These are phyloP conservation scores for Eretmochelys imbricata DNA, from an alignment of 2,113 vertebrate species.

Conservation along the genomic window DNA sequence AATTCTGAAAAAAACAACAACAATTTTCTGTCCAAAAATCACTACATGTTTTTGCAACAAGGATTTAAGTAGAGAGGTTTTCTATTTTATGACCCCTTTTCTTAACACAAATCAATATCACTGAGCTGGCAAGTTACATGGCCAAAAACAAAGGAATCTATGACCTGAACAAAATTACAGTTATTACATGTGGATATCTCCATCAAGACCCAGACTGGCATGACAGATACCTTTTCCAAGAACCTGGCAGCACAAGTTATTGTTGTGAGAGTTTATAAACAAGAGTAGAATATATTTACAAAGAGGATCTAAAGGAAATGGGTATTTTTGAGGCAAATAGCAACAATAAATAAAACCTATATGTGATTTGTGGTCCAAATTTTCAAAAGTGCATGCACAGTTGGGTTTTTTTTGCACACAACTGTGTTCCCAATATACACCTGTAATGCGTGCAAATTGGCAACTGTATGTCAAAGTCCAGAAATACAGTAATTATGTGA, in stretches of 20 bases:
- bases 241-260: neutral
- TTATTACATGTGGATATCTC: neutral
- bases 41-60: neutral
- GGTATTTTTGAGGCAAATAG: neutral
- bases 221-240: accelerated
- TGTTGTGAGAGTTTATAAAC: neutral
- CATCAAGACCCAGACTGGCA: neutral
- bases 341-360: neutral
- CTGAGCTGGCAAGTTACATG: neutral
- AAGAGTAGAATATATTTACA: neutral
- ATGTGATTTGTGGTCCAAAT: neutral
- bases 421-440: neutral
- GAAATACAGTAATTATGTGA: slow-evolving; percentile 60
- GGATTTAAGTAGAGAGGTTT: neutral
- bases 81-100: neutral
- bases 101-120: neutral
- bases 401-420: neutral
- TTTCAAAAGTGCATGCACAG: neutral
- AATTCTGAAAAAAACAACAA: neutral
- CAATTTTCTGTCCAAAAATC: neutral
- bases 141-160: slow-evolving; percentile 5
- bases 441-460: neutral
- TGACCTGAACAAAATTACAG: neutral
- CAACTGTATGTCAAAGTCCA: slow-evolving; percentile 42
- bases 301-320: neutral